Base-by-base conservation (phyloP, 1,140 invertebrate genomes). In the Globodera ellingtonae region DNA sequence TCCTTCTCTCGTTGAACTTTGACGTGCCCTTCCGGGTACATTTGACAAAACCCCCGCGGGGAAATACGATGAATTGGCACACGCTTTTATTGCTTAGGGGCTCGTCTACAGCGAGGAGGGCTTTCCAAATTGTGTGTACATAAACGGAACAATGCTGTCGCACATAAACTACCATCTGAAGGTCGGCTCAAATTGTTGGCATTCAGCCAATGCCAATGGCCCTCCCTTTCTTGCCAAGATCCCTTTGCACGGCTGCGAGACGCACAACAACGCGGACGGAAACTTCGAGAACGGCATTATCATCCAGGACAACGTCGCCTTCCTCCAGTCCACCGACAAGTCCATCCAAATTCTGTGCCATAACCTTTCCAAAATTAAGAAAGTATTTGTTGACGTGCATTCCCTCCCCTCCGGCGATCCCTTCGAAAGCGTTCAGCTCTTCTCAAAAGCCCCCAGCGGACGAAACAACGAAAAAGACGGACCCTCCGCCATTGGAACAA, bases 271-370 rank as follows among this genome's bases (percentile, higher is more conserved):
- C 79, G 75, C 47, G 18, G 85, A 88, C 47, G 87, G 87, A 21
- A 88, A 88, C 62, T 82, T 86, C 15, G 87, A 88, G 69, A 88
- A 88, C 69, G 87, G 86, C 35, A 84, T 88, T 9, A 87, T 89
- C 59, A 84, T 87, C 5, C 85, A 86, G 56, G 83, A 86, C 9
- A 86, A 86, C 75, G 71, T 75, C 24, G 80, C 52, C 6, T 87
- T 75, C 69, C 72, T 87, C 9, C 80, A 86, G 72, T 81, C 78
- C 67, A 84, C 67, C 24, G 86, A 88, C 75, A 79, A 79, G 75
- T 77, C 24, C 7, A 21, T 52, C 9, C 6, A 44, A n/a, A 70
- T 2, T 6, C 8, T 35, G 67, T 44, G 67, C 35, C 67, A 67
- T 1, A 67, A 70, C 24, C 24, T 10, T 35, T 69, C n/a, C 0